Evolutionary conservation across 2,888 invertebrate species (phyloP), one percentile per base, ranked within the genome.

Genomic region (Lasioglossum leucozonium): DNA sequence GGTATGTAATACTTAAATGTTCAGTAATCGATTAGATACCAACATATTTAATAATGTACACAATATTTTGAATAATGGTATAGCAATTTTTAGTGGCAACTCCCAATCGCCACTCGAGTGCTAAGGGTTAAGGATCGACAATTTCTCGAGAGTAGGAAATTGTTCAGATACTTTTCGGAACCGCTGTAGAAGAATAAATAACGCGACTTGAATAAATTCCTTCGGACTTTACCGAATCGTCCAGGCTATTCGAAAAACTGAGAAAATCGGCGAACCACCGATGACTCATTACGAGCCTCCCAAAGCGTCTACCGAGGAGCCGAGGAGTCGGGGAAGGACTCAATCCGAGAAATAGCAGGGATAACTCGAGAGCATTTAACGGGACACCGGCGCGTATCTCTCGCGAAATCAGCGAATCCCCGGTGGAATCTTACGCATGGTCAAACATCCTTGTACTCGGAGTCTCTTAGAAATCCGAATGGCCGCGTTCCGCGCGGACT

Each of bases 311-410:
- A 10, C 6, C 65, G 16, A 8, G 8, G 34, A 34, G 65, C 34
- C n/a, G n/a, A 26, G 26, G 34, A 34, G 3, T 22, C 34, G 34
- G 18, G 10, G 18, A 6, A 47, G 47, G 65, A 34, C 34, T 65
- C 30, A 6, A 30, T 62, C 34, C 22, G 34, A 18, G 65, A 18
- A 65, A 65, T 65, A 65, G 65, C 65, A 34, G 22, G 65, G 34
- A 34, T 65, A 65, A 65, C 65, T 65, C 22, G 65, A 34, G 65
- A 65, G 3, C 22, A 22, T 65, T 65, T 65, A 65, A 65, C 65
- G 65, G 65, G 65, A 65, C 10, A 18, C 16, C 18, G 30, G 30
- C 34, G 34, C 22, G 34, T 34, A 34, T 65, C 65, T 65, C 34
- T 34, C 22, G 10, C 18, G 18, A 34, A 65, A 65, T 65, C 65